Base-by-base conservation (phyloP, 2,113 vertebrate genomes). In the Hippocampus guttulatus region DNA sequence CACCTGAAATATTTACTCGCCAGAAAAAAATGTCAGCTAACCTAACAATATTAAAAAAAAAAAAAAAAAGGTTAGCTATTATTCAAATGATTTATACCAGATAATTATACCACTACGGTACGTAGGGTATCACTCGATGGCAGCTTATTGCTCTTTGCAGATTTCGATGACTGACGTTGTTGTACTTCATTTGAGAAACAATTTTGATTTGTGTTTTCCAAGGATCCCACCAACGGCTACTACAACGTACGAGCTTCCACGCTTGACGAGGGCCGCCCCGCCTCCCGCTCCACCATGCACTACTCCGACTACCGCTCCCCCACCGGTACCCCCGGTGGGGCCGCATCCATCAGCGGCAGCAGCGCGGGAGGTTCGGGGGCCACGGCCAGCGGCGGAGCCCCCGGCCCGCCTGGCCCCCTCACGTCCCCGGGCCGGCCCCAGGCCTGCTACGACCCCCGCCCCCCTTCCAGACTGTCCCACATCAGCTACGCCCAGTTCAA, bases 151-250 rank as follows among this genome's bases (percentile, higher is more conserved):
- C 33, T 38, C 33, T 38, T 5, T 38, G 33, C 33, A 38, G 33
- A 38, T 38, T 38, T 38, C 5, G 5, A 38, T 38, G 33, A 38
- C 33, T 7, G 33, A 38, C 33, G 33, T 38, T 4, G 30, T 33
- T 7, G 33, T 38, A 5, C 33, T 38, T 38, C 33, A 38, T 38
- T 38, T 5, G 33, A 3, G 10, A 45, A 45, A 3, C 43, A 12
- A 9, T 55, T 23, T 10, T 55, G 14, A 10, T 61, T 21, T n/a
- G 30, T 21, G 45, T 15, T 68, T 40, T 64, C 62, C 64, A 81
- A 98, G 96, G 96, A 97, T 80, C 96, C 96, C 9, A 97, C 96
- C 52, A 98, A 98, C 0, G 96, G 96, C 79, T 98, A 98, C 90
- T 98, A 98, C 89, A 98, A 98, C 0, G 96, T 98, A 1, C 93